Conservation (phyloP, 2,888 invertebrate species). For the Spilosoma lubricipeda region DNA sequence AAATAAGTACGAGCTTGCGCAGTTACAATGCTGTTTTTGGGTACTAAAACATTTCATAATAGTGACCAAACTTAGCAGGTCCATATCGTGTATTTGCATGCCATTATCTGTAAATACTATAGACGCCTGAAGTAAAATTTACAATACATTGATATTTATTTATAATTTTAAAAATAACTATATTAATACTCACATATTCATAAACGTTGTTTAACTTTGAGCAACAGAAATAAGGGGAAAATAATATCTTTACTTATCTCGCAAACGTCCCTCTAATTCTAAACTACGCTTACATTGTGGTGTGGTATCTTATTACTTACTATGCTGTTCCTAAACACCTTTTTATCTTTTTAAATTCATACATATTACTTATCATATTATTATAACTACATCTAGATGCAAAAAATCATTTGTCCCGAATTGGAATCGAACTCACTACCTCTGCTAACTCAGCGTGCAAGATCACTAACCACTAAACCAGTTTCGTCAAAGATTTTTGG, state of each 20-base stretch:
- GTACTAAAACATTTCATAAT: constrained; percentile 7
- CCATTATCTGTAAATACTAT: not conserved
- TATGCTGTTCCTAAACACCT: not conserved
- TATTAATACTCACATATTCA: too few species aligned
- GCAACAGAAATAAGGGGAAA: too few species aligned
- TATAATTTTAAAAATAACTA: too few species aligned
- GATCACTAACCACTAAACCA: not conserved
- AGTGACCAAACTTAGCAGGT: constrained; percentile 3
- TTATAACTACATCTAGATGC: not conserved
- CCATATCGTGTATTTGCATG: not conserved
- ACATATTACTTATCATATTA: too few species aligned
- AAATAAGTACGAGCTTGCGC: not conserved
- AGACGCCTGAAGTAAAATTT: not conserved
- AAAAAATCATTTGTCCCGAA: not conserved
- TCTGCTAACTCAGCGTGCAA: not conserved
- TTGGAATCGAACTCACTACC: not conserved
- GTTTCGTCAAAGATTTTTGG: not conserved
- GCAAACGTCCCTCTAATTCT: not conserved
- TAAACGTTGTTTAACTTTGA: too few species aligned
- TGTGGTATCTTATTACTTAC: too few species aligned
- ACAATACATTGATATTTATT: not conserved
- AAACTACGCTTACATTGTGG: too few species aligned
- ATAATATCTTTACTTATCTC: not conserved
- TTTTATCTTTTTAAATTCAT: not conserved
- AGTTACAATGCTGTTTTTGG: constrained; percentile 22